A percentile compares a stretch with the other conserved stretches of the same genome.
phyloP scores from a whole-genome alignment of 2,888 invertebrate genomes.

The Tipula helvola region DNA sequence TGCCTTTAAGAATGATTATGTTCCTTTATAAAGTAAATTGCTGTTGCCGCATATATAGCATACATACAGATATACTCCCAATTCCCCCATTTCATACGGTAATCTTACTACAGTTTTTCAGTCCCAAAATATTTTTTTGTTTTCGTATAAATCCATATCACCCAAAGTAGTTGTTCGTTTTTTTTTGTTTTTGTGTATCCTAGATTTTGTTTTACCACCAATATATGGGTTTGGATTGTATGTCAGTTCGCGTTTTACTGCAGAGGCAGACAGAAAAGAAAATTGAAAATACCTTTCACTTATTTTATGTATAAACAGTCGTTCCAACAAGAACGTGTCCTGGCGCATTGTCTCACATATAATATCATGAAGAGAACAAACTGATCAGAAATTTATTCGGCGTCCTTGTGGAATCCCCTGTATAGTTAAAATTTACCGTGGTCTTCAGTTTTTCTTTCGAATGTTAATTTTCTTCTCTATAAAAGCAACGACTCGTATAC shows the following conservation, averaged over 20 bases:
- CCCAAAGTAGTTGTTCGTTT: not conserved
- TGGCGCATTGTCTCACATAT: too few relatives aligned
- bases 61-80: not conserved
- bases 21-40: not conserved
- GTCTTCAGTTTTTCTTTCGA: not conserved
- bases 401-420: too few relatives aligned
- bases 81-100: not conserved
- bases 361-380: too few relatives aligned
- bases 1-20: not conserved
- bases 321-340: too few relatives aligned
- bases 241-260: not conserved
- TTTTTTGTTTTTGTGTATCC: not conserved
- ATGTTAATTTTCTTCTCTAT: not conserved
- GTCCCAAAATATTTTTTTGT: not conserved
- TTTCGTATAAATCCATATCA: not conserved
- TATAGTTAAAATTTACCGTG: not conserved
- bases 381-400: too few relatives aligned
- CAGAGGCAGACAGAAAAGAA: not conserved
- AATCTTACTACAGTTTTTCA: not conserved
- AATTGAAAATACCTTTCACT: not conserved
- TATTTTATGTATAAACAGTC: not conserved
- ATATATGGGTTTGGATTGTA: not conserved
- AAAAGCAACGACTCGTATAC: not conserved
- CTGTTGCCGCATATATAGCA: not conserved
- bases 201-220: not conserved